Evolutionary conservation across 1,140 invertebrate species (phyloP).

Genomic region (Cecropterus lyciades): DNA sequence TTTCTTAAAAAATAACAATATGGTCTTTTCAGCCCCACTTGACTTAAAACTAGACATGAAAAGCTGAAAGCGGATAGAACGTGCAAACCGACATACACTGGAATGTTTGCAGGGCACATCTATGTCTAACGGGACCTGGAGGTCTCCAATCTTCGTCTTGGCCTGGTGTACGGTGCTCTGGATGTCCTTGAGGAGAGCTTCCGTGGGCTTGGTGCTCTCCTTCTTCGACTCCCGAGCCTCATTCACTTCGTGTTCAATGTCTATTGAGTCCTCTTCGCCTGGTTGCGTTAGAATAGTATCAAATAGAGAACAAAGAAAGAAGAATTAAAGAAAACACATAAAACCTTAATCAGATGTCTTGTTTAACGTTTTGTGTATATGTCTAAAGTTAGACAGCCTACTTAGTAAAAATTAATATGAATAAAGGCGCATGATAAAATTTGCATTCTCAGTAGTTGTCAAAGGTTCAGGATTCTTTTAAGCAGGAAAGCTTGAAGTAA

Average conservation of each 20-base stretch:
- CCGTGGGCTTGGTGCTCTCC: constrained; percentile 64
- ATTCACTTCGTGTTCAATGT: constrained; percentile 64
- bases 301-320: no score
- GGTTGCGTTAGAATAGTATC: no score
- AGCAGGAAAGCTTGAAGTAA: no score
- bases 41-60: constrained; percentile 24
- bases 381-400: no score
- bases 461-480: no score
- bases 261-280: constrained; percentile 80
- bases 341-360: no score
- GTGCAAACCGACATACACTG: constrained; percentile 76
- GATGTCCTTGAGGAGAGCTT: constrained; percentile 76
- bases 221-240: constrained; percentile 55
- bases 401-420: no score
- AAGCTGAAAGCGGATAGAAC: constrained; percentile 62
- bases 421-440: no score
- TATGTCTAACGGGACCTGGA: constrained; percentile 81
- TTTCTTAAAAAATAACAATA: background rate
- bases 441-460: no score
- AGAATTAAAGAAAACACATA: no score
- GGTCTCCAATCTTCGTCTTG: constrained; percentile 85
- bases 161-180: constrained; percentile 85
- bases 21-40: background rate
- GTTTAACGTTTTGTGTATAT: no score
- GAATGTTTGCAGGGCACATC: constrained; percentile 63